Evolutionary conservation across 1,140 invertebrate species (phyloP).

Genomic region (Cylas formicarius): DNA sequence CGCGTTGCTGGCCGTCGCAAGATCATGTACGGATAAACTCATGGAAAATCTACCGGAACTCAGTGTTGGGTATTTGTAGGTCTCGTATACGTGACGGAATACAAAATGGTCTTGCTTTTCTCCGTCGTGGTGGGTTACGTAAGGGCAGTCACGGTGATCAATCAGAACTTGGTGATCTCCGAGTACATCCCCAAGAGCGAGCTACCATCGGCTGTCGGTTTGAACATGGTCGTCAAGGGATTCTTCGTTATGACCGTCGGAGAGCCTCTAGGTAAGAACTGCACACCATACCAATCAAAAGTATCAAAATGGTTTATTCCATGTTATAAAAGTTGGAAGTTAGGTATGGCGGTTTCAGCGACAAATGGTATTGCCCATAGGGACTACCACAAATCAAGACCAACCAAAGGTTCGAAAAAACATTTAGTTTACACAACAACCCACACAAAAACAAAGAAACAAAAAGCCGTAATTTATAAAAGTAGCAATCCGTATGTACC

Average conservation of each 20-base stretch:
- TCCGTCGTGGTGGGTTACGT: slow-evolving; percentile 55
- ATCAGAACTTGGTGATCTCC: slow-evolving; percentile 62
- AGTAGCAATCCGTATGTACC: no score
- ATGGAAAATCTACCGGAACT: slow-evolving; percentile 6
- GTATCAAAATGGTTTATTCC: background rate
- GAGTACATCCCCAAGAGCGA: slow-evolving; percentile 54
- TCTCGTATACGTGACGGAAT: slow-evolving; percentile 46
- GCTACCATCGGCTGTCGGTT: slow-evolving; percentile 59
- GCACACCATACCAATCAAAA: no score
- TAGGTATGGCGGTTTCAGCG: no score
- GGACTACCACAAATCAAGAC: no score
- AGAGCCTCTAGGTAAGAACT: slow-evolving; percentile 53
- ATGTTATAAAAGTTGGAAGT: background rate
- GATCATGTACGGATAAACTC: slow-evolving; percentile 42
- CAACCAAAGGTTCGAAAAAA: no score
- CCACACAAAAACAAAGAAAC: no score
- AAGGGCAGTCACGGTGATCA: slow-evolving; percentile 58
- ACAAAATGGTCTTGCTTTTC: slow-evolving; percentile 41
- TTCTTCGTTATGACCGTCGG: slow-evolving; percentile 57
- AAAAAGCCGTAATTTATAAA: no score
- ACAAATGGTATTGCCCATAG: no score
- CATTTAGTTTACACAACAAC: no score
- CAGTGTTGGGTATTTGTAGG: slow-evolving; percentile 39
- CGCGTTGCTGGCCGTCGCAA: slow-evolving; percentile 36
- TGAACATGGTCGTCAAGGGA: slow-evolving; percentile 67